phyloP scores from a whole-genome alignment of 2,797 vertebrate species.

The Propithecus perrieri region DNA sequence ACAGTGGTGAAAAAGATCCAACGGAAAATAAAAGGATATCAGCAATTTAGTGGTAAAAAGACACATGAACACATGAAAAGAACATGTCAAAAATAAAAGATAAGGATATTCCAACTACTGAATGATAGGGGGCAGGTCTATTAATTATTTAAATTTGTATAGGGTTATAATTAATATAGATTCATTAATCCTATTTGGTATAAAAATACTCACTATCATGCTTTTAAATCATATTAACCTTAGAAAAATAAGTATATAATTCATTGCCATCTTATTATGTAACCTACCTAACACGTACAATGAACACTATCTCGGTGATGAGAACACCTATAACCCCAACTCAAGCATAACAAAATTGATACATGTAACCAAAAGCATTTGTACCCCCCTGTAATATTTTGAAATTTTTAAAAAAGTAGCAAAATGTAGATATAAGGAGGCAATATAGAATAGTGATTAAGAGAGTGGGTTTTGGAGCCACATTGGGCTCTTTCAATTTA shows the following conservation, averaged over 20 bases:
- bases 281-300: neutral
- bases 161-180: slow-evolving; percentile 12
- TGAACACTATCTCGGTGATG: too few species aligned
- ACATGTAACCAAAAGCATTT: too few species aligned
- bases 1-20: neutral
- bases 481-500: neutral
- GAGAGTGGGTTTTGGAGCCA: neutral
- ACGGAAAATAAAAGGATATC: neutral
- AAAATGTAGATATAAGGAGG: neutral
- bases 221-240: slow-evolving; percentile 34
- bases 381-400: too few species aligned
- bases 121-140: neutral
- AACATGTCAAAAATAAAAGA: slow-evolving; percentile 35
- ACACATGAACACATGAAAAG: neutral
- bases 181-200: neutral
- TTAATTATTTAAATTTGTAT: neutral
- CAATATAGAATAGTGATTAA: neutral
- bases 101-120: slow-evolving; percentile 15
- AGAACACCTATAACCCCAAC: too few species aligned
- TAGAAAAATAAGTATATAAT: neutral
- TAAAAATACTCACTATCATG: slow-evolving; percentile 15
- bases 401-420: neutral
- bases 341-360: too few species aligned
- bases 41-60: neutral
- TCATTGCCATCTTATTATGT: neutral